These are phyloP conservation scores for Capitella teleta DNA, from an alignment of 1,140 invertebrate species.

Conservation along the genomic window DNA sequence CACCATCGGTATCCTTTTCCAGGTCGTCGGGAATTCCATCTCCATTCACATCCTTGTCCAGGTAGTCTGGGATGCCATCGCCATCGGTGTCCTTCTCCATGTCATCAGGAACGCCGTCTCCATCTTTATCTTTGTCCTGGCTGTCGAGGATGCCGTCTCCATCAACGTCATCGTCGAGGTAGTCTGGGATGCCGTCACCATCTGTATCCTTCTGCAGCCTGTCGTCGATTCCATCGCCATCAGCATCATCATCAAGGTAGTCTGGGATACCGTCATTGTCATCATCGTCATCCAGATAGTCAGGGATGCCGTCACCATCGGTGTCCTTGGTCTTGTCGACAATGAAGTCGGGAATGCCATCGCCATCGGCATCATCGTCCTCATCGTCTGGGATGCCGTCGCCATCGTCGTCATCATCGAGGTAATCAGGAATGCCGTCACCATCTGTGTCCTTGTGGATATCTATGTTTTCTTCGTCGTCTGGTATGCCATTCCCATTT, in stretches of 20 bases:
- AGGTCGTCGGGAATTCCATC: slow-evolving; percentile 29
- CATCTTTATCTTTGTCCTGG: slow-evolving; percentile 21
- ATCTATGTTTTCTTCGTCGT: slow-evolving; percentile 7
- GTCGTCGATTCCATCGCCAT: slow-evolving; percentile 28
- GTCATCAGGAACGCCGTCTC: slow-evolving; percentile 30
- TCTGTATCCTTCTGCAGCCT: slow-evolving; percentile 24
- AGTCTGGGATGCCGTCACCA: slow-evolving; percentile 16
- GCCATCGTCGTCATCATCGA: slow-evolving; percentile 27
- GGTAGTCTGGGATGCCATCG: slow-evolving; percentile 18
- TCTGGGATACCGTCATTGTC: slow-evolving; percentile 29
- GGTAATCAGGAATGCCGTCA: slow-evolving; percentile 33
- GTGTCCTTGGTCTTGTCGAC: slow-evolving; percentile 7
- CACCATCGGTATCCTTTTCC: slow-evolving; percentile 23
- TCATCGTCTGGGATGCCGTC: slow-evolving; percentile 32
- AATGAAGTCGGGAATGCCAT: slow-evolving; percentile 18
- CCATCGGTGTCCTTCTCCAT: slow-evolving; percentile 8
- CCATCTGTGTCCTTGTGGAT: slow-evolving; percentile 26
- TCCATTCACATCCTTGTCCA: slow-evolving; percentile 25
- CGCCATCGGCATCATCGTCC: slow-evolving; percentile 23
- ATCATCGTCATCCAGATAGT: slow-evolving; percentile 15
- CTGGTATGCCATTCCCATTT: slow-evolving; percentile 19
- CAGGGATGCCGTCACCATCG: slow-evolving; percentile 21
- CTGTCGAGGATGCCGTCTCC: slow-evolving; percentile 16
- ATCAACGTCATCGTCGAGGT: slow-evolving; percentile 19
- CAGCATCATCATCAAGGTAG: slow-evolving; percentile 14